These are phyloP conservation scores for Thymelicus sylvestris DNA, from an alignment of 2,888 invertebrate species.

Conservation along the genomic window DNA sequence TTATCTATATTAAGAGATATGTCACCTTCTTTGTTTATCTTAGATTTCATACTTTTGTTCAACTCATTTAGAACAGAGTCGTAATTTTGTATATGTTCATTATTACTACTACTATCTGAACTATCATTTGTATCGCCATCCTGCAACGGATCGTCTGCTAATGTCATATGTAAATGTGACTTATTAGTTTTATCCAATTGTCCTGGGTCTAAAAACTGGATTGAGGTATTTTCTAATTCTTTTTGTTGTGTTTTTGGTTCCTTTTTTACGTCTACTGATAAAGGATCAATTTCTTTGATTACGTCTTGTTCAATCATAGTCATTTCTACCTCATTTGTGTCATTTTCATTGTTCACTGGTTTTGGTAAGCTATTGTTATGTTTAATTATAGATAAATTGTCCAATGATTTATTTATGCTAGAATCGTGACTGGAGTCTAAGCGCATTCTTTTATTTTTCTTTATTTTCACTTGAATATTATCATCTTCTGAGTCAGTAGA, in stretches of 20 bases:
- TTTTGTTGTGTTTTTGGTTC: constrained; percentile 69
- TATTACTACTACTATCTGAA: constrained; percentile 67
- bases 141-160: constrained; percentile 65
- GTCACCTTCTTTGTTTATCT: constrained; percentile 52
- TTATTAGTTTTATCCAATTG: constrained; percentile 52
- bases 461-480: constrained; percentile 46
- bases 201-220: constrained; percentile 56
- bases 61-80: constrained; percentile 65
- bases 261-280: constrained; percentile 58
- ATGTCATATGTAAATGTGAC: constrained; percentile 55
- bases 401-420: constrained; percentile 41
- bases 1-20: constrained; percentile 64
- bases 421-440: constrained; percentile 65
- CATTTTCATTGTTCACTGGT: constrained; percentile 52
- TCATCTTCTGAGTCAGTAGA: constrained; percentile 61
- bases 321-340: constrained; percentile 68
- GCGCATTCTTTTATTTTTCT: constrained; percentile 61
- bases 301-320: constrained; percentile 53
- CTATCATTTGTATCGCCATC: constrained; percentile 50
- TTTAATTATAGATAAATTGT: constrained; percentile 42
- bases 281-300: constrained; percentile 59
- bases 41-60: constrained; percentile 55
- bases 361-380: constrained; percentile 55
- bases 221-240: constrained; percentile 54
- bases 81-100: constrained; percentile 71